These are phyloP conservation scores for Drosophila nikananu DNA, from an alignment of 1,140 invertebrate genomes.

Conservation along the genomic window DNA sequence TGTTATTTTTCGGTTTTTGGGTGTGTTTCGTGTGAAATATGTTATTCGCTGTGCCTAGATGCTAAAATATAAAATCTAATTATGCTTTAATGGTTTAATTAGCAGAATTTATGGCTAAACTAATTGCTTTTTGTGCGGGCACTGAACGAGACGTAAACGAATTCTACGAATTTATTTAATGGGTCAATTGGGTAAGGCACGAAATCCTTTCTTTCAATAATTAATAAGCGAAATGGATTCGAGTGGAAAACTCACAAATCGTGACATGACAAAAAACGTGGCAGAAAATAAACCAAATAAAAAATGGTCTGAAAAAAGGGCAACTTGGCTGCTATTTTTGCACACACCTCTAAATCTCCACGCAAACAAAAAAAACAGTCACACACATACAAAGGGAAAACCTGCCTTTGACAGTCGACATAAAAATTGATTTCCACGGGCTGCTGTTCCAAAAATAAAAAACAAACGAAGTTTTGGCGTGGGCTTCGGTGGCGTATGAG, in stretches of 20 bases:
- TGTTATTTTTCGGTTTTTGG: constrained; percentile 20
- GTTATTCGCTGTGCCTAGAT: constrained; percentile 16
- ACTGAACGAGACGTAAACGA: background rate
- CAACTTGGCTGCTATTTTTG: constrained; percentile 67
- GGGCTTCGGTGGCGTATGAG: constrained; percentile 59
- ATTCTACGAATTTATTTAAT: constrained; percentile 17
- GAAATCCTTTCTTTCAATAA: constrained; percentile 47
- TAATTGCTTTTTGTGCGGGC: constrained; percentile 30
- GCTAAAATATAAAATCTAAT: constrained; percentile 32
- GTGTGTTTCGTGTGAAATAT: constrained; percentile 38
- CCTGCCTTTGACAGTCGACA: constrained; percentile 73
- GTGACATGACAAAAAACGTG: constrained; percentile 54
- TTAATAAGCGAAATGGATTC: constrained; percentile 67
- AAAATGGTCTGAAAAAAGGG: constrained; percentile 36
- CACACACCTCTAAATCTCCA: constrained; percentile 26
- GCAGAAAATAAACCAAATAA: constrained; percentile 18
- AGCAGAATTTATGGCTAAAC: constrained; percentile 43
- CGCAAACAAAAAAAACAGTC: constrained; percentile 6
- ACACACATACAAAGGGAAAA: constrained; percentile 42
- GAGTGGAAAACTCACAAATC: constrained; percentile 71
- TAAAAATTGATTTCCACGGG: constrained; percentile 76
- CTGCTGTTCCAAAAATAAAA: constrained; percentile 21
- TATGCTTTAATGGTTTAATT: constrained; percentile 54
- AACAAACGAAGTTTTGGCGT: constrained; percentile 16
- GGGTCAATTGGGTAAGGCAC: constrained; percentile 8